Evolutionary conservation across 2,888 invertebrate genomes (phyloP).

Genomic region (Ochropacha duplaris): DNA sequence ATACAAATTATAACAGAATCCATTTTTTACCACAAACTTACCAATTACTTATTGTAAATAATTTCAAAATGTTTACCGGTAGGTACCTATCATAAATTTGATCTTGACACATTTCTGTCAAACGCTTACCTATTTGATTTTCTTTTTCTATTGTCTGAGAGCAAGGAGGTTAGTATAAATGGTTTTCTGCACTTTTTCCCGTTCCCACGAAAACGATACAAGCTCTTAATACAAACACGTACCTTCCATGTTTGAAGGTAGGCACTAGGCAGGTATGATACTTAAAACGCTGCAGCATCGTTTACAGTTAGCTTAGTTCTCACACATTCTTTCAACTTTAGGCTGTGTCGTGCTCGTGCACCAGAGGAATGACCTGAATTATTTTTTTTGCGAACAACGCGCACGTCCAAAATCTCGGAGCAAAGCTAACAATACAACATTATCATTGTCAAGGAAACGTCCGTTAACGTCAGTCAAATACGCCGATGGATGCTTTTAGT

Average conservation of each 20-base stretch:
- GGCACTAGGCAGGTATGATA: no score
- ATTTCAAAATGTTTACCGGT: not conserved
- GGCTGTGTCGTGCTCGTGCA: not conserved
- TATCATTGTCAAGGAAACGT: constrained; percentile 34
- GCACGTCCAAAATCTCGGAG: constrained; percentile 12
- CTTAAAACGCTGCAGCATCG: constrained; percentile 1
- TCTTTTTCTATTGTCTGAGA: no score
- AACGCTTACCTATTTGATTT: no score
- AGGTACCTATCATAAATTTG: not conserved
- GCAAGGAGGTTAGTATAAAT: no score
- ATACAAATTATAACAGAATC: not conserved
- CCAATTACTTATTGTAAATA: not conserved
- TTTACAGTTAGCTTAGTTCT: constrained; percentile 4
- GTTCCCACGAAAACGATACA: not conserved
- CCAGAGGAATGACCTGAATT: constrained; percentile 18
- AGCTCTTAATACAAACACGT: no score
- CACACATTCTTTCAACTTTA: not conserved
- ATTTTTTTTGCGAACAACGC: constrained; percentile 14
- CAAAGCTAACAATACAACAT: constrained; percentile 16
- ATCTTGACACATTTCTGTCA: no score
- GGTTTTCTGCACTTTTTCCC: no score
- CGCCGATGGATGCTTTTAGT: not conserved
- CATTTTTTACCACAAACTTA: not conserved
- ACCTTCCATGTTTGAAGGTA: not conserved
- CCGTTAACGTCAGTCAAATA: constrained; percentile 11